Evolutionary conservation across 2,113 vertebrate genomes (phyloP), one percentile per base, ranked within the genome.

Genomic region (Cyprinodon tularosa): DNA sequence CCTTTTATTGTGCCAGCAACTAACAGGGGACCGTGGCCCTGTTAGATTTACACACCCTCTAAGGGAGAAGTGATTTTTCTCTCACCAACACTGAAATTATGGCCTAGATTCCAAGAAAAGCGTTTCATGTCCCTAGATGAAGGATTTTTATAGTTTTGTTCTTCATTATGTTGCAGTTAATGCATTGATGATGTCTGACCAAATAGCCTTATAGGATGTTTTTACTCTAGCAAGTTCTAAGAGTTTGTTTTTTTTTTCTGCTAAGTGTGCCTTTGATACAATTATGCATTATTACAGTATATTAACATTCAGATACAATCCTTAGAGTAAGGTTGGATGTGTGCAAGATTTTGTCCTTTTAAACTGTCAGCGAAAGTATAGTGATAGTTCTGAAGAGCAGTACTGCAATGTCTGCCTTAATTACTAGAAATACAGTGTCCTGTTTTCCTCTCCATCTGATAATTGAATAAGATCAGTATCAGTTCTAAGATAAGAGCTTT

Each of bases 111-210:
- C 67, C 75, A 77, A 83, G 71, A 83, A 77, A 77, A 78, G 83
- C 86, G 90, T 86, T 89, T 89, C 86, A 90, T 86, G 81, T 77
- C 74, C 78, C 80, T 74, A 89, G 86, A 88, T 90, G 76, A 91
- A 82, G 69, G 67, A 78, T 81, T 82, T 89, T 90, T 87, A 90
- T 84, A 65, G 72, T 82, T 86, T 82, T 78, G 71, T 73, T 71
- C 77, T 79, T 76, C 85, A 86, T 91, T 89, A 92, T 91, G 82
- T 89, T 84, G 84, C 79, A 77, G 73, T 91, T 92, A 89, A 85
- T 87, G 82, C 89, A 84, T 84, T 86, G 82, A 89, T 82, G 66
- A 87, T 82, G 77, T 88, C 83, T 84, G 53, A 87, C 76, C 81
- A 86, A 63, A 36, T 77, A 72, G 74, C 86, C 84, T 78, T 70